Evolutionary conservation across 2,888 invertebrate genomes (phyloP), one percentile per base, ranked within the genome.

Genomic region (Stegana nigrithorax): DNA sequence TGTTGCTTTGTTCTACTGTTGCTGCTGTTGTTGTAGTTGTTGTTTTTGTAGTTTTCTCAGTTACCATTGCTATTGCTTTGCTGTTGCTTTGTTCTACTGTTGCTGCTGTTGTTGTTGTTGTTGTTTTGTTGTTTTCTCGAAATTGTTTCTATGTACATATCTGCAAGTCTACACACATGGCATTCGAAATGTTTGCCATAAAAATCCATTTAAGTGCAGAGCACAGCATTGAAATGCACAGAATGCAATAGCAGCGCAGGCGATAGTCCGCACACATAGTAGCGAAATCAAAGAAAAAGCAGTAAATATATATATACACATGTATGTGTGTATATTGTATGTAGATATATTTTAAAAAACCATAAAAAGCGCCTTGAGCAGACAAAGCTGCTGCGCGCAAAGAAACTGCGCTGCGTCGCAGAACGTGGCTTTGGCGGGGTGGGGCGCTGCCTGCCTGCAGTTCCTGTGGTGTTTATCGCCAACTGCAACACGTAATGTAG

Each of bases 161-260:
- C 21, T 45, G 39, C 17, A 10, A n/a, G 14, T 4, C 39, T 39
- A 21, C 45, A 45, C 42, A 42, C 45, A 45, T 45, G 45, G 45
- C 45, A 21, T 23, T 45, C 45, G 45, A 45, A 45, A 23, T 45
- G 45, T 45, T 45, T 45, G 45, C 45, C 45, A 45, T 45, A 45
- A 45, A 45, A 45, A 45, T 45, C 45, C 45, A 45, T 45, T 45
- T 45, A 45, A 45, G 45, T 45, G 23, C 45, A 45, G 23, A 45
- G 45, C 19, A 45, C 45, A 12, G 21, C 45, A 45, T 45, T 23
- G 21, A 45, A 23, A 45, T 23, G 23, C 7, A 23, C 45, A 12
- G 45, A 39, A n/a, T 4, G 39, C 14, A n/a, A 39, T 17, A n/a
- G 39, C 5, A 39, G 5, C 5, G 6, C 39, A 39, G 39, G 17